A percentile compares a stretch with the other conserved stretches of the same genome.
Evolutionary conservation across 2,113 vertebrate species (phyloP).

Genomic region (Agapornis roseicollis): DNA sequence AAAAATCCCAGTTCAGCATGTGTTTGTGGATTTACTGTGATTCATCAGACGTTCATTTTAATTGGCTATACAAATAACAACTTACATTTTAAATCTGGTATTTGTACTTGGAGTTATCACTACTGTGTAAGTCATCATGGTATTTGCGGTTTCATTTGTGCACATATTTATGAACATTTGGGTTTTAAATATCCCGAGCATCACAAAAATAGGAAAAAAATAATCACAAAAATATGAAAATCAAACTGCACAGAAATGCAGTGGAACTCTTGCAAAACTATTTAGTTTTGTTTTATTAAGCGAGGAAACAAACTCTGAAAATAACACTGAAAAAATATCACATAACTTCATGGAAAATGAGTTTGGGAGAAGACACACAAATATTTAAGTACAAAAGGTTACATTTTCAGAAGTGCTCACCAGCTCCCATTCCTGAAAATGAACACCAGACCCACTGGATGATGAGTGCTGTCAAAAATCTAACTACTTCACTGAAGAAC

Average conservation of each 20-base stretch:
- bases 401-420: conserved; percentile 13
- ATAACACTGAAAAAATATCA: background rate
- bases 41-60: conserved; percentile 34
- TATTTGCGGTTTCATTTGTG: conserved; percentile 1
- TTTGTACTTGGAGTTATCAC: conserved; percentile 43
- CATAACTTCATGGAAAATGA: background rate
- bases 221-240: conserved; percentile 19
- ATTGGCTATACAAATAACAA: conserved; percentile 27
- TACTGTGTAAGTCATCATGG: conserved; percentile 4
- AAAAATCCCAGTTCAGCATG: conserved; percentile 27
- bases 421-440: conserved; percentile 35
- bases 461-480: conserved; percentile 16
- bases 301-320: background rate
- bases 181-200: conserved; percentile 18
- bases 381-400: conserved; percentile 39
- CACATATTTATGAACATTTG: background rate
- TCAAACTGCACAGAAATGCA: background rate
- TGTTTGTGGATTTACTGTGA: conserved; percentile 39
- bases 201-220: background rate
- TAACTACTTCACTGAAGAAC: conserved; percentile 28
- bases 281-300: conserved; percentile 6
- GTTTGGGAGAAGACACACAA: background rate
- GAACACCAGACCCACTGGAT: conserved; percentile 5
- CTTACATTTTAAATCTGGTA: conserved; percentile 19
- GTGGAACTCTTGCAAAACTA: background rate